phyloP scores from a whole-genome alignment of 1,140 invertebrate genomes.

The Vanessa tameamea region DNA sequence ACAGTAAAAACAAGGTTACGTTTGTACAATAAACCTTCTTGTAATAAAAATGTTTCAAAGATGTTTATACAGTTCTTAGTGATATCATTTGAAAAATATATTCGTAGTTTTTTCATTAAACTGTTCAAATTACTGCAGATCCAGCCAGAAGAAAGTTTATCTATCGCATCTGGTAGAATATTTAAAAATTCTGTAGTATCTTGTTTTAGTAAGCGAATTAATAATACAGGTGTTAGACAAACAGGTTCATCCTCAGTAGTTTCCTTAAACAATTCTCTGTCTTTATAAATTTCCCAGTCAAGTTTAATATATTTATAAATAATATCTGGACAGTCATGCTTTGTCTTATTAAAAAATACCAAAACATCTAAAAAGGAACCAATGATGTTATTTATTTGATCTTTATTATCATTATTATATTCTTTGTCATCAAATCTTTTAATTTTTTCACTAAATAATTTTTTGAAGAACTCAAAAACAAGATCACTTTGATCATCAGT shows the following conservation, averaged over 20 bases:
- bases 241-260: slow-evolving; percentile 9
- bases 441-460: slow-evolving; percentile 48
- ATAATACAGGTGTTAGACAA: slow-evolving; percentile 32
- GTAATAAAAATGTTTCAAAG: not conserved
- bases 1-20: not conserved
- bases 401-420: slow-evolving; percentile 35
- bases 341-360: slow-evolving; percentile 37
- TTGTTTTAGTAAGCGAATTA: slow-evolving; percentile 51
- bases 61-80: slow-evolving; percentile 5
- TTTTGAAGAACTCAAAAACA: slow-evolving; percentile 46
- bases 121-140: slow-evolving; percentile 30
- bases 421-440: slow-evolving; percentile 34
- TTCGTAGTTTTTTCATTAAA: slow-evolving; percentile 53
- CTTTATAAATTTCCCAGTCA: slow-evolving; percentile 39
- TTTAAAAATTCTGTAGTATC: slow-evolving; percentile 45
- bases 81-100: slow-evolving; percentile 61
- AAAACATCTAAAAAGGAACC: slow-evolving; percentile 31
- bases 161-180: slow-evolving; percentile 36
- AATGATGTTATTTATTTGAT: slow-evolving; percentile 30
- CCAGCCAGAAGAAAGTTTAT: slow-evolving; percentile 8
- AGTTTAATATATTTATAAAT: slow-evolving; percentile 46
- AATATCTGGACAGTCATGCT: slow-evolving; percentile 50
- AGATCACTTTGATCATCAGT: slow-evolving; percentile 39
- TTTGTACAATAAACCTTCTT: not conserved
- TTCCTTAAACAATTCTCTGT: slow-evolving; percentile 29